Evolutionary conservation across 2,888 invertebrate species (phyloP).

Genomic region (Calliopum simillimum): DNA sequence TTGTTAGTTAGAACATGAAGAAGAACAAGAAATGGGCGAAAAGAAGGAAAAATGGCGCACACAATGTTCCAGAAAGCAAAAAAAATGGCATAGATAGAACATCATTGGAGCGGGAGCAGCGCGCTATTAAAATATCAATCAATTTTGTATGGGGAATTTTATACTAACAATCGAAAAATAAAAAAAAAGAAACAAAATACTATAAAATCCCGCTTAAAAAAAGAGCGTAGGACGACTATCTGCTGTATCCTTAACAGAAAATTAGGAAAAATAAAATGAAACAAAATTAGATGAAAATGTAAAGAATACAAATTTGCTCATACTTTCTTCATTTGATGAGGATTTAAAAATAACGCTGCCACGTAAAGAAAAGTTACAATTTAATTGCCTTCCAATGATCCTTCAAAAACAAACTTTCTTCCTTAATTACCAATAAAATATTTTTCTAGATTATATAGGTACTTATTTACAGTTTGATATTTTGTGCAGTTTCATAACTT

Average conservation of each 20-base stretch:
- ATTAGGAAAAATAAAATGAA: not conserved
- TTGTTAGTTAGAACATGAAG: too few species aligned
- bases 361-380: not conserved
- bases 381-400: constrained; percentile 10
- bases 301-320: not conserved
- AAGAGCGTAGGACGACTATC: not conserved
- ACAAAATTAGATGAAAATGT: not conserved
- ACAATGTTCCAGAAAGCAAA: too few species aligned
- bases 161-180: not conserved
- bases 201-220: not conserved
- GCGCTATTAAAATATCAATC: too few species aligned
- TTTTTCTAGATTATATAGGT: too few species aligned
- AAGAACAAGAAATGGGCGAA: too few species aligned
- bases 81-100: too few species aligned
- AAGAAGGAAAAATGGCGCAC: too few species aligned
- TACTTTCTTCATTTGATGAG: not conserved
- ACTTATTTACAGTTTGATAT: too few species aligned
- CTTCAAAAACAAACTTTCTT: not conserved
- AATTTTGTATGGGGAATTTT: too few species aligned
- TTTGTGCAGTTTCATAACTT: too few species aligned
- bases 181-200: not conserved
- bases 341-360: not conserved
- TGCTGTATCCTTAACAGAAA: not conserved
- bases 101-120: too few species aligned
- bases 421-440: not conserved